Percentiles rank a stretch among this genome's conserved stretches.
phyloP scores from a whole-genome alignment of 2,113 vertebrate species.

The Patagioenas fasciata region DNA sequence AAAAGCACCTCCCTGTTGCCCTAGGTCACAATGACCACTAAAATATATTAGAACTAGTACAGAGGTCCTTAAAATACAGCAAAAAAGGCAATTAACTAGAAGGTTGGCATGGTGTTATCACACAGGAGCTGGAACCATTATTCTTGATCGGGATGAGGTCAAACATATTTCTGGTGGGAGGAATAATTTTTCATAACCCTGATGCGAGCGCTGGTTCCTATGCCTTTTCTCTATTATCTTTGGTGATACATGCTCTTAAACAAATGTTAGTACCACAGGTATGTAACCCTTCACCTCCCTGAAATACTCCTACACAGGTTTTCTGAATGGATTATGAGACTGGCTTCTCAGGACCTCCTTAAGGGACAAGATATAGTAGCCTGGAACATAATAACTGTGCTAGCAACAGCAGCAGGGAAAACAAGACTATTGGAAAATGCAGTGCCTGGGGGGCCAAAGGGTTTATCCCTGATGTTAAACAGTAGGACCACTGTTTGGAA shows the following conservation, averaged over 20 bases:
- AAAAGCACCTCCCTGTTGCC: not conserved
- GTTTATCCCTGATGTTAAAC: not conserved
- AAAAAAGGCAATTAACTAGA: not conserved
- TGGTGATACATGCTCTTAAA: not conserved
- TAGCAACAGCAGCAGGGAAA: not conserved
- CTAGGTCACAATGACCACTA: not conserved
- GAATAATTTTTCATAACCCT: not conserved
- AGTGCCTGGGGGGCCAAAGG: rapidly evolving
- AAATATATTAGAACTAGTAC: not conserved
- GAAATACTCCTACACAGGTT: not conserved
- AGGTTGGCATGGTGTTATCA: not conserved
- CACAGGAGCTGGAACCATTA: not conserved
- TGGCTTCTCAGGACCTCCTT: rapidly evolving
- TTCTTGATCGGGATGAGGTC: not conserved
- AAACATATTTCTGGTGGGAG: not conserved
- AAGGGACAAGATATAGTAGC: not conserved
- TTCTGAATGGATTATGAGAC: not conserved
- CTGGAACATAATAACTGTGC: not conserved
- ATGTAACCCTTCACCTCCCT: not conserved
- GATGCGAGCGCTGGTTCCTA: not conserved
- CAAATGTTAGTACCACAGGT: not conserved
- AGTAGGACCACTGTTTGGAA: not conserved
- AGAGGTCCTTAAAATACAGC: not conserved
- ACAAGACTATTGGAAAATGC: not conserved
- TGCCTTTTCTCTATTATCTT: not conserved